Evolutionary conservation across 2,888 invertebrate species (phyloP), one percentile per base, ranked within the genome.

Genomic region (Pandemis corylana): DNA sequence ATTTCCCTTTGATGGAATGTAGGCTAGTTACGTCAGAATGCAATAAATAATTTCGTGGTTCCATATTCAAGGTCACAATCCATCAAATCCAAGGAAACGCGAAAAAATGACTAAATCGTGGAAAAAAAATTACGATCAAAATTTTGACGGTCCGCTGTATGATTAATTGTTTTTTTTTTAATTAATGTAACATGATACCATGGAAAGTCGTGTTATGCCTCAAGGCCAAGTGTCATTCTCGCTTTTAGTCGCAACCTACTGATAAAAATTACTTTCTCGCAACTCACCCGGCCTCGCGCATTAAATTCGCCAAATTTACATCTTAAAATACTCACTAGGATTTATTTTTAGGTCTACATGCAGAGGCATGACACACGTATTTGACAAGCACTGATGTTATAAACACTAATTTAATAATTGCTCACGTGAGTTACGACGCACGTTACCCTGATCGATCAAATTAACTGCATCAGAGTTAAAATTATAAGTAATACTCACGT

Each of bases 261-360:
- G 85, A 84, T 84, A 82, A 87, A 81, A 86, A 80, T 61, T 88
- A 92, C 90, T 93, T 92, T 91, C 91, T 87, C 89, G 87, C 87
- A 84, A 87, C 88, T 89, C 87, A 87, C 89, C 88, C 83, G 83
- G 85, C 81, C 86, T 86, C 85, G 80, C 87, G 85, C 86, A 86
- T 85, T 90, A 86, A 91, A 91, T 87, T 90, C 88, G 89, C 90
- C 87, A 91, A 92, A 90, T 92, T 87, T 86, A 89, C 81, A 85
- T 86, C 92, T 90, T 85, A 90, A 93, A 93, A 92, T 92, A 93
- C 86, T 85, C 82, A 83, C 79, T 84, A 86, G 82, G 87, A 81
- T 86, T 84, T 93, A 94, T 93, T 93, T 94, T 89, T 94, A 94
- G 94, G 82, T 83, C 82, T 78, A 78, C 79, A 84, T 82, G 84